Base-by-base conservation (phyloP, 2,113 vertebrate genomes). In the Xiphias gladius region DNA sequence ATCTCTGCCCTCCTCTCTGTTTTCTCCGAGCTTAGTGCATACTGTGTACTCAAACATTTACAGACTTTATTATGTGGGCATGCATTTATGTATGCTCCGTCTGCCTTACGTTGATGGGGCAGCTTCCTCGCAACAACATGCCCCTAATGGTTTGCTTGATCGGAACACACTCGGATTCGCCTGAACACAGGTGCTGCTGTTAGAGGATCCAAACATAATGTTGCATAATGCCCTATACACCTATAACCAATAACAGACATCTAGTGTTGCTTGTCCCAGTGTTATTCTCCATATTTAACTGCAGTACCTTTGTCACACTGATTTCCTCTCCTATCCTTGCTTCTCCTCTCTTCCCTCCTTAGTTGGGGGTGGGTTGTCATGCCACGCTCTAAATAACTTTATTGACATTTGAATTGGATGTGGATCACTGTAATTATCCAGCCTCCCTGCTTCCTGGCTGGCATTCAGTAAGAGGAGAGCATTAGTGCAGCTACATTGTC, bases 321-420 rank as follows among this genome's bases (percentile, higher is more conserved):
- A 39, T 75, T 79, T 62, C 19, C 5, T 28, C 22, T 62, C 46
- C 65, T 61, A 61, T 24, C 65, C 55, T 58, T 61, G 48, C 48
- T 73, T 61, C 61, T 55, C 61, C 43, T 62, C 83, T 69, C 52
- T 76, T 70, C 39, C 30, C 78, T 65, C 58, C 35, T 55, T 80
- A 1, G 1, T 14, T 2, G 16, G 11, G 20, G 64, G 4, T 41
- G 67, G n/a, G 39, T 10, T 58, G 19, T 88, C 78, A 81, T 88
- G 86, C 76, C 82, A 82, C 70, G 88, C 88, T 91, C 89, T 88
- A 89, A 92, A 93, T 90, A 89, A 86, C 91, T 91, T 88, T 89
- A 94, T 93, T 91, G 92, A 90, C 93, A 88, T 94, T 90, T 89
- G 81, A 92, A 91, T 93, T 88, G 89, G 88, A 86, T 83, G 80